A percentile compares a stretch with the other conserved stretches of the same genome.
Evolutionary conservation across 1,140 invertebrate species (phyloP).

Genomic region (Drosophila orena): DNA sequence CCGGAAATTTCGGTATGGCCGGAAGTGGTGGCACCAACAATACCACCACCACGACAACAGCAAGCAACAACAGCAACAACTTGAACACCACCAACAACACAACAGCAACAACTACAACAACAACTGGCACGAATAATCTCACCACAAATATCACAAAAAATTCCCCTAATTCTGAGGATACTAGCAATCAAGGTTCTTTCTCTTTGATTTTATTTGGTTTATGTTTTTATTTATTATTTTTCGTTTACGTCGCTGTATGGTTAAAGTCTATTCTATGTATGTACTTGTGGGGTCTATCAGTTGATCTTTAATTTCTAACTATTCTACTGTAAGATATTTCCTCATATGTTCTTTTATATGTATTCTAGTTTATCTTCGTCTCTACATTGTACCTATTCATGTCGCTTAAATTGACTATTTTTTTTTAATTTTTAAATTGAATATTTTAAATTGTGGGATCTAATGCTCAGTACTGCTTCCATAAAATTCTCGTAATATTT

Average conservation of each 20-base stretch:
- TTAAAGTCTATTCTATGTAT: slow-evolving; percentile 22
- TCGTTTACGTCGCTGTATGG: slow-evolving; percentile 16
- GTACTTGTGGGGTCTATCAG: slow-evolving; percentile 7
- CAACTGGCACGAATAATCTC: slow-evolving; percentile 70
- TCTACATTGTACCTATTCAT: not conserved
- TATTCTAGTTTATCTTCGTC: slow-evolving; percentile 6
- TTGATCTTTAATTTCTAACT: not conserved
- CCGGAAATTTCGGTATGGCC: slow-evolving; percentile 81
- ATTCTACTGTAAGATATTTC: slow-evolving; percentile 16
- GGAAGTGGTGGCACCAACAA: slow-evolving; percentile 48
- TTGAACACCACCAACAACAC: slow-evolving; percentile 70
- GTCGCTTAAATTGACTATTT: no score
- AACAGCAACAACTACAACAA: slow-evolving; percentile 33
- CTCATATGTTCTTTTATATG: slow-evolving; percentile 11
- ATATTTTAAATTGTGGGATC: not conserved
- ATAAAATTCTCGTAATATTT: no score
- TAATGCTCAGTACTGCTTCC: not conserved
- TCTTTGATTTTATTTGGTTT: slow-evolving; percentile 63
- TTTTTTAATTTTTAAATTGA: no score
- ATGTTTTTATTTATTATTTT: slow-evolving; percentile 35
- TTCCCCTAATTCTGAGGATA: slow-evolving; percentile 82
- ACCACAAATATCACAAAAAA: slow-evolving; percentile 80
- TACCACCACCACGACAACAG: slow-evolving; percentile 52
- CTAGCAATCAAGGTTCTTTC: slow-evolving; percentile 84
- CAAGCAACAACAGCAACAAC: slow-evolving; percentile 53